Evolutionary conservation across 2,888 invertebrate species (phyloP), one percentile per base, ranked within the genome.

Genomic region (Furcula furcula): DNA sequence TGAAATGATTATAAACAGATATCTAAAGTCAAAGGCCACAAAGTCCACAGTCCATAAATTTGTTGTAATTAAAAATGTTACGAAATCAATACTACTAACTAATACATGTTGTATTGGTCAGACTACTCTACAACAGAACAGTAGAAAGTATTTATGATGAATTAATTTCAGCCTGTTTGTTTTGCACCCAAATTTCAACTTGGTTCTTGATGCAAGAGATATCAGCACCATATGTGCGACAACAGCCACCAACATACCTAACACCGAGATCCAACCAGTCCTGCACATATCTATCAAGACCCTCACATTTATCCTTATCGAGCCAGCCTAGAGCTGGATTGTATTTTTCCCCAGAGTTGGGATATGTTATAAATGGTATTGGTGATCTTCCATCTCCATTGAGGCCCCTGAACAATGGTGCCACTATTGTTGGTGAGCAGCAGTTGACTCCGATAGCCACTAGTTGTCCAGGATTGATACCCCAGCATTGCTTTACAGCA

Each of bases 401-500:
- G 34, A 89, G 65, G 7, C 69, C 69, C 15, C 45, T 58, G 10
- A 88, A 72, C 16, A 88, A 55, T 7, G 66, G 65, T 1, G 59
- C 49, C n/a, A 89, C 76, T 34, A 76, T 61, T 11, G 53, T 54
- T 1, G 89, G 89, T 4, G 83, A 71, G 7, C 95, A 90, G 73
- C 98, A 98, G 74, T 98, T 98, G 0, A 95, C 92, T 3, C 98
- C 98, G 6, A 98, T 82, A 0, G 95, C 98, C 12, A 97, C 70
- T 34, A 98, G 78, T 45, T 91, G 91, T 1, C 80, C 67, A 1
- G 79, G 67, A 67, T 95, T 94, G 2, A 89, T 77, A 3, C 92
- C 91, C 86, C 90, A 95, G 68, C 95, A 93, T 14, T 89, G 84
- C 21, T 82, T 82, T 0, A 92, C 94, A 0, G 92, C 92, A 15